Conservation (phyloP, 2,113 vertebrate species). For the Sciurus niger region DNA sequence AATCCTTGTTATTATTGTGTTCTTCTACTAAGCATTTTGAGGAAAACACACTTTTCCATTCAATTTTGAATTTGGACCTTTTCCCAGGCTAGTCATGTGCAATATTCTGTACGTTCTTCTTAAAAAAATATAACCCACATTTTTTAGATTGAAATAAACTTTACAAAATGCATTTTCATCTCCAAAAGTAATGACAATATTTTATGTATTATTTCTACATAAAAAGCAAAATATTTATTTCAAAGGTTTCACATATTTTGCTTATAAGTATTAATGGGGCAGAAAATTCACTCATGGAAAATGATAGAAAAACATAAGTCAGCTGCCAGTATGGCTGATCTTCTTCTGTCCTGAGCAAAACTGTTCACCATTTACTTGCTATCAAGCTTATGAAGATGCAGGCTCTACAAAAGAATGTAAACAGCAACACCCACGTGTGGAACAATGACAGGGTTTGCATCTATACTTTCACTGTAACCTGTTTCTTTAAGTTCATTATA, state of each 20-base stretch:
- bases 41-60: too few relatives aligned
- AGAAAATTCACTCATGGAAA: constrained; percentile 57
- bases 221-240: constrained; percentile 78
- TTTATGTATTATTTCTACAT: constrained; percentile 67
- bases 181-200: too few relatives aligned
- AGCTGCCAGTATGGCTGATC: constrained; percentile 11
- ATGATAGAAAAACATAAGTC: background rate
- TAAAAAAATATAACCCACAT: too few relatives aligned
- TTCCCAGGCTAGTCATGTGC: too few relatives aligned
- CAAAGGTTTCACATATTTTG: constrained; percentile 75
- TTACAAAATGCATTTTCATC: too few relatives aligned
- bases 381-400: constrained; percentile 61
- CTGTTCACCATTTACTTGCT: constrained; percentile 64
- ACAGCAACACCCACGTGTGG: constrained; percentile 70
- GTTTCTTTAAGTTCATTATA: constrained; percentile 63
- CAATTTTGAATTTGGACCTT: too few relatives aligned
- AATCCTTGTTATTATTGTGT: too few relatives aligned
- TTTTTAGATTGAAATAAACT: too few relatives aligned
- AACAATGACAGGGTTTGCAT: constrained; percentile 55
- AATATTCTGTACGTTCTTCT: too few relatives aligned
- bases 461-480: background rate
- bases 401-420: constrained; percentile 83
- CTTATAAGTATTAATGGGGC: constrained; percentile 74
- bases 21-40: too few relatives aligned
- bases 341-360: constrained; percentile 12